These are phyloP conservation scores for Drosophila histrio DNA, from an alignment of 2,888 invertebrate species.

Conservation along the genomic window DNA sequence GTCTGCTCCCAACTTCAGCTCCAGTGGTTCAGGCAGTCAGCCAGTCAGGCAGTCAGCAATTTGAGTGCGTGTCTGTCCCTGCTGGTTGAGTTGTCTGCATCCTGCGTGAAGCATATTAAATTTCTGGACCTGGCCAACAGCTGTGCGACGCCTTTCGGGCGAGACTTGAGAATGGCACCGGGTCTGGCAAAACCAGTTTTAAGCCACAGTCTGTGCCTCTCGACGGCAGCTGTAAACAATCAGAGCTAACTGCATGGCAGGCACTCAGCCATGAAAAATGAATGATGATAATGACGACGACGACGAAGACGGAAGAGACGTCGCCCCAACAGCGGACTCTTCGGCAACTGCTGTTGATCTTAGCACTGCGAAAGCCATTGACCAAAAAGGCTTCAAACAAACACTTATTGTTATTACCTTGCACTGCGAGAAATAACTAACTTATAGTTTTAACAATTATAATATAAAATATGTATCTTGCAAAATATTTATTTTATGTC, in stretches of 20 bases:
- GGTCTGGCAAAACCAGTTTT: conserved; percentile 56
- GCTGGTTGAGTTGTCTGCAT: conserved; percentile 54
- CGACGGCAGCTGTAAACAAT: conserved; percentile 79
- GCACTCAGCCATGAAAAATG: conserved; percentile 79
- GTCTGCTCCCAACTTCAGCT: conserved; percentile 25
- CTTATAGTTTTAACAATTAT: not conserved
- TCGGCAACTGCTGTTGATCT: conserved; percentile 36
- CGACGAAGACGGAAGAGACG: conserved; percentile 14
- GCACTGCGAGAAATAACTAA: conserved; percentile 25
- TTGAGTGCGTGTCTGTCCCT: conserved; percentile 35
- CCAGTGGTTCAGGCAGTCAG: conserved; percentile 16
- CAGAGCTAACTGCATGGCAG: conserved; percentile 79
- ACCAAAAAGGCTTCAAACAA: conserved; percentile 64
- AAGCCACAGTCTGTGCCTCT: conserved; percentile 27
- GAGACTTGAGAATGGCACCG: conserved; percentile 17
- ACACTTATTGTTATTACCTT: conserved; percentile 45
- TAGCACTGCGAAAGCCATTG: conserved; percentile 63
- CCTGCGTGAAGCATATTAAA: conserved; percentile 75
- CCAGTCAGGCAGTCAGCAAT: conserved; percentile 18
- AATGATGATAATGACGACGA: conserved; percentile 75
- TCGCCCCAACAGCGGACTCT: conserved; percentile 26
- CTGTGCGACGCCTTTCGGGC: conserved; percentile 61
- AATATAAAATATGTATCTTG: not conserved
- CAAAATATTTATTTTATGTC: too few relatives aligned
- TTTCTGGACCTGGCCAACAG: conserved; percentile 71